These are phyloP conservation scores for Trididemnum clinides DNA, from an alignment of 23 tunicate species.

Conservation along the genomic window DNA sequence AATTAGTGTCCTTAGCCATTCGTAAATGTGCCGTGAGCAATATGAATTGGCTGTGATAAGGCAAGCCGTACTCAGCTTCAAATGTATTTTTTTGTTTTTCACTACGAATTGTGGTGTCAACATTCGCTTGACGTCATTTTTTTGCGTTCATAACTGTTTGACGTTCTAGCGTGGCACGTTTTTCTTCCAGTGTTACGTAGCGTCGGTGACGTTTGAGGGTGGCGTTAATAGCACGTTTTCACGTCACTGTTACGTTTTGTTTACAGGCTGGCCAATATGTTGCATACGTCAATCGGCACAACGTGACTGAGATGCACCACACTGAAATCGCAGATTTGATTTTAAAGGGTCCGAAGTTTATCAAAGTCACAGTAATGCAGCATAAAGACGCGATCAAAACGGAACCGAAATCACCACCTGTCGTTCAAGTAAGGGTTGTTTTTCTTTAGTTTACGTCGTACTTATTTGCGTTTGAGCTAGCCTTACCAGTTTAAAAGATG, in stretches of 20 bases:
- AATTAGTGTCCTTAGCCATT: no score
- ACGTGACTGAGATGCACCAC: constrained; percentile 45
- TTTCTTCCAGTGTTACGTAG: no score
- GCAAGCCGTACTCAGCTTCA: no score
- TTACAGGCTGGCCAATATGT: constrained; percentile 76
- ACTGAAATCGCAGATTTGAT: constrained; percentile 71
- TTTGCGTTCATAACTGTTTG: no score
- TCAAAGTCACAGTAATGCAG: constrained; percentile 63
- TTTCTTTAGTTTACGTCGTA: not conserved
- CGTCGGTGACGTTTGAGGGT: no score
- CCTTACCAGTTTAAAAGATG: no score
- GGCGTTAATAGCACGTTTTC: not conserved
- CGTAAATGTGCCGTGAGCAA: no score
- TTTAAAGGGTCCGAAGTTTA: constrained; percentile 68
- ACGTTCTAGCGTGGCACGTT: no score
- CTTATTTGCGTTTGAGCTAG: not conserved
- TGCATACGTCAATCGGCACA: constrained; percentile 40
- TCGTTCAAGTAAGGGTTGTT: not conserved
- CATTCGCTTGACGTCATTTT: no score
- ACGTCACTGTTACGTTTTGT: not conserved
- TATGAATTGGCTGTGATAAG: no score
- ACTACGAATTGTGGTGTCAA: no score
- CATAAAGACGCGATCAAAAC: constrained; percentile 1
- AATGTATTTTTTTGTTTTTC: no score
- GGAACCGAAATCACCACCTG: not conserved